Base-by-base conservation (phyloP, 2,113 vertebrate species). In the Chascanopsetta lugubris region DNA sequence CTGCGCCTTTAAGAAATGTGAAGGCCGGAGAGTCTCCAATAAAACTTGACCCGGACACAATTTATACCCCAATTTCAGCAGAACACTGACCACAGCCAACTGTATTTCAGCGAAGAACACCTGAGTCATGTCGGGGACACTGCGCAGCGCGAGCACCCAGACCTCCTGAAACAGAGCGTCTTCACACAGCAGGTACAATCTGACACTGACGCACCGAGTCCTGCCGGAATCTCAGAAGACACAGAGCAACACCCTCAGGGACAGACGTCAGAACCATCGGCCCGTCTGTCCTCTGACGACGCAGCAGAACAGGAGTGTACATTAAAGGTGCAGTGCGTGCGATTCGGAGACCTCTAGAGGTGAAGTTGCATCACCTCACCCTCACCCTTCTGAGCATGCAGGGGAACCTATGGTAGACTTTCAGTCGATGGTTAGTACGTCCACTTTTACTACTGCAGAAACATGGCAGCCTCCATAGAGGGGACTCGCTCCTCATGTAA, bases 191-290 rank as follows among this genome's bases (percentile, higher is more conserved):
- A 42, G 38, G 38, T 42, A 18, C 17, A 42, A 42, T 42, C 38
- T 18, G 38, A 42, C 15, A 42, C 38, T 42, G 38, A 42, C 38
- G n/a, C n/a, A n/a, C n/a, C n/a, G 38, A 42, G 38, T 42, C n/a
- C 12, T 15, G 38, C 17, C 4, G 29, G 8, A 30, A 30, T 4
- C 29, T 30, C 29, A 42, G 38, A 42, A n/a, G 12, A 11, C 72
- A 78, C 77, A 80, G 58, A 60, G 60, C 79, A 82, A 82, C 78
- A 83, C 83, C 80, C 80, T 66, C 69, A 61, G 75, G 73, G 77
- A 64, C 61, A 78, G 66, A 66, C 76, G 76, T 65, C 77, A 75
- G 60, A 84, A 69, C 62, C 74, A 82, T 77, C 77, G 79, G 72
- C 77, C 72, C 40, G 56, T 43, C 26, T 32, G 40, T 65, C 59